Percentiles rank a stretch among this genome's conserved stretches.
Evolutionary conservation across 2,888 invertebrate genomes (phyloP).

Genomic region (Cheiracanthium punctorium): DNA sequence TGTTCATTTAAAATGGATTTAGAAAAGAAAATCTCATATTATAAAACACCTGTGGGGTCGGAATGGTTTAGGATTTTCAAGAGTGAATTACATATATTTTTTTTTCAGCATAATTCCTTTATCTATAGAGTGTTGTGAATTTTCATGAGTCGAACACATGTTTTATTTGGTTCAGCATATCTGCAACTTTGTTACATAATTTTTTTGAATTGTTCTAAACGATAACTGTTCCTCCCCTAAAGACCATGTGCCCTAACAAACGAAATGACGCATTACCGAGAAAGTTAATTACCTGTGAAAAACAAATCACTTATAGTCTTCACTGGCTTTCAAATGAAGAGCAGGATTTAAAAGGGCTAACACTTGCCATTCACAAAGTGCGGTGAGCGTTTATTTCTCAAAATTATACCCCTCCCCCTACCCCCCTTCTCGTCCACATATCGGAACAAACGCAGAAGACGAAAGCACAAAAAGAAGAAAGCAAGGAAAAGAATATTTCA

Average conservation of each 20-base stretch:
- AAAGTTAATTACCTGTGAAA: conserved; percentile 69
- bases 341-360: conserved; percentile 30
- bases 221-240: conserved; percentile 47
- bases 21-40: too few relatives aligned
- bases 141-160: too few relatives aligned
- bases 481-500: conserved; percentile 26
- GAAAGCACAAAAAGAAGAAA: conserved; percentile 52
- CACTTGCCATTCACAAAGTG: conserved; percentile 55
- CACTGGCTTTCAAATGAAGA: conserved; percentile 68
- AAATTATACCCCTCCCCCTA: conserved; percentile 64
- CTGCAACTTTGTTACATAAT: too few relatives aligned
- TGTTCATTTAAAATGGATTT: too few relatives aligned
- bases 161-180: too few relatives aligned
- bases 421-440: too few relatives aligned
- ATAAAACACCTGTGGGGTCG: too few relatives aligned
- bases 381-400: conserved; percentile 61
- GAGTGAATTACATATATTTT: too few relatives aligned
- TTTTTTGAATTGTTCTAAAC: conserved; percentile 59
- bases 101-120: too few relatives aligned
- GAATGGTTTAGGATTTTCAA: too few relatives aligned
- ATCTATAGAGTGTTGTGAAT: too few relatives aligned
- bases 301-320: conserved; percentile 67
- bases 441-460: conserved; percentile 57
- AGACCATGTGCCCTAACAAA: conserved; percentile 57
- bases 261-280: conserved; percentile 62